Base-by-base conservation (phyloP, 2,888 invertebrate genomes). In the Netelia fuscicornis region DNA sequence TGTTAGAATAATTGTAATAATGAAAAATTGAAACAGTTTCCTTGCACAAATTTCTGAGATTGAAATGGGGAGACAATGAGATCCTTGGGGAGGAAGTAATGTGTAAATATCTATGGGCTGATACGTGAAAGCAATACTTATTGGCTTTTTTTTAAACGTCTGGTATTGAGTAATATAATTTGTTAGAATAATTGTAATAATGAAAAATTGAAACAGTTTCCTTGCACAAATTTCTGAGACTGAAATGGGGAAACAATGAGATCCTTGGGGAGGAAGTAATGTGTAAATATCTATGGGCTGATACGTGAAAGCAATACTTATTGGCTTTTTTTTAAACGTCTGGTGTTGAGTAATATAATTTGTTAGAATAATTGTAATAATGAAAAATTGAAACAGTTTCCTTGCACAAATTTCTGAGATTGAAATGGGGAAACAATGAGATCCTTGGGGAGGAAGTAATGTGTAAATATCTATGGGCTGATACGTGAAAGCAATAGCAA, bases 401-500 rank as follows among this genome's bases (percentile, higher is more conserved):
- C 3, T 2, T 11, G 2, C 17, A 54, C 54, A 54, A 54, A 17
- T n/a, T 37, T 37, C 37, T 5, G 1, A 6, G 37, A n/a, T 1
- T 2, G 54, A 79, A 75, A 79, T 64, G 71, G 44, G 9, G 30
- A 74, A 56, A 72, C 65, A 71, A 44, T 6, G 58, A 56, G 64
- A 71, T 79, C 17, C 54, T 54, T 54, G n/a, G n/a, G 54, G 2
- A 54, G 17, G 58, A 58, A 58, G 3, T 20, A 17, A 58, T 2
- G 6, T 5, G 10, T 17, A 30, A 11, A 56, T 60, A 20, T 60
- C 25, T 11, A 5, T 52, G 11, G 44, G 11, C 2, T 17, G 30
- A 25, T 56, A 11, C 60, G 81, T 65, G 77, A 84, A 84, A 84
- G 80, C 64, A 54, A 64, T 58, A 25, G 11, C 56, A 20, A 5